phyloP scores from a whole-genome alignment of 2,888 invertebrate genomes.

The Polia nebulosa region DNA sequence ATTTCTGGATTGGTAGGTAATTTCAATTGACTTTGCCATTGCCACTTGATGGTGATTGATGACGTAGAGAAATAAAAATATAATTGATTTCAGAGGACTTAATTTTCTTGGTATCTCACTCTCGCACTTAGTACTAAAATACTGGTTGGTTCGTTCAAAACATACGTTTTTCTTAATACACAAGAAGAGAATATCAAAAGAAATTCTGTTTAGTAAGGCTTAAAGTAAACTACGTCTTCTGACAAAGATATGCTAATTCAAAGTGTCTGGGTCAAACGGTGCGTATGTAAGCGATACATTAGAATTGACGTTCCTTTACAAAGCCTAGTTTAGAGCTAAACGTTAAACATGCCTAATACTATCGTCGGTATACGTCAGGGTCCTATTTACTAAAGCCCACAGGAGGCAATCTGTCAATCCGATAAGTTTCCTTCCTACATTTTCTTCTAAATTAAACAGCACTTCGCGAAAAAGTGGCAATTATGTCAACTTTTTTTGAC shows the following conservation, averaged over 20 bases:
- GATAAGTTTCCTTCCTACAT: background rate
- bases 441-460: background rate
- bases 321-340: background rate
- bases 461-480: background rate
- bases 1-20: too few relatives aligned
- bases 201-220: background rate
- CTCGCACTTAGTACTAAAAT: too few relatives aligned
- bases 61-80: too few relatives aligned
- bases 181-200: too few relatives aligned
- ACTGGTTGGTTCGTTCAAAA: too few relatives aligned
- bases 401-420: background rate
- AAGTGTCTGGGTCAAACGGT: constrained; percentile 24
- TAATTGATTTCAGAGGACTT: too few relatives aligned
- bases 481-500: background rate
- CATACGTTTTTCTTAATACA: too few relatives aligned
- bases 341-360: background rate
- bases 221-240: background rate
- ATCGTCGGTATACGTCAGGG: background rate
- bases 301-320: constrained; percentile 2
- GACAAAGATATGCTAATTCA: background rate
- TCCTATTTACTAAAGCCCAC: background rate
- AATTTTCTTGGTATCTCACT: too few relatives aligned
- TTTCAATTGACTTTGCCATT: too few relatives aligned
- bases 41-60: too few relatives aligned
- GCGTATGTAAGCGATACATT: background rate